A percentile compares a stretch with the other conserved stretches of the same genome.
Conservation (phyloP, 1,140 invertebrate species). For the Drosophila nigrodunni region DNA sequence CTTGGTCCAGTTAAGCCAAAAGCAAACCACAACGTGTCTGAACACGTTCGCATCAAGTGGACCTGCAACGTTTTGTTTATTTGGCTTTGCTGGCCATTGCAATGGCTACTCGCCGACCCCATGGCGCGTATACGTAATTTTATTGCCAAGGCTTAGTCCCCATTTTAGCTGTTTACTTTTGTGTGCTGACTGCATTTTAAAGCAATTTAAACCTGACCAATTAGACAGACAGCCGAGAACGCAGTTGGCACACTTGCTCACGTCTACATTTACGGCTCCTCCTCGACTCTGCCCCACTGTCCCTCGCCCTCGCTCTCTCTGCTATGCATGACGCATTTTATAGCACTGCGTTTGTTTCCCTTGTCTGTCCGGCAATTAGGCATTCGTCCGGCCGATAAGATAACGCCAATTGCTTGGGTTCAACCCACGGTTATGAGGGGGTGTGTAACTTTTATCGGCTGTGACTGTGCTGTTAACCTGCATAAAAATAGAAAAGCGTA, state of each 20-base stretch:
- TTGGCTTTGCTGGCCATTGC: conserved; percentile 55
- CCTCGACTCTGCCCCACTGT: background rate
- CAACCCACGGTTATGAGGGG: conserved; percentile 5
- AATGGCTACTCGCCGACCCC: conserved; percentile 17
- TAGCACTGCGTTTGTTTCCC: conserved; percentile 30
- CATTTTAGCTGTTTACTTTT: conserved; percentile 59
- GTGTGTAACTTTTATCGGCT: conserved; percentile 33
- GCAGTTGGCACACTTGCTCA: conserved; percentile 9
- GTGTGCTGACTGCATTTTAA: conserved; percentile 49
- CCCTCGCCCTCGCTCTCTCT: conserved; percentile 4
- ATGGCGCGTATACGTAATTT: conserved; percentile 68
- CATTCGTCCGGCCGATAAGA: conserved; percentile 76
- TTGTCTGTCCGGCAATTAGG: conserved; percentile 56
- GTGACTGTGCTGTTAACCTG: conserved; percentile 63
- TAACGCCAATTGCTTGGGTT: conserved; percentile 25
- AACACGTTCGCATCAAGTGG: conserved; percentile 66
- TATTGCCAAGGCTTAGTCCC: conserved; percentile 55
- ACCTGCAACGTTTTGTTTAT: conserved; percentile 68
- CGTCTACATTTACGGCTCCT: conserved; percentile 4
- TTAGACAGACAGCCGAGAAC: conserved; percentile 45
- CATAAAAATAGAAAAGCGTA: conserved; percentile 75
- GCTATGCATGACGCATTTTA: conserved; percentile 65
- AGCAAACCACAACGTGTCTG: conserved; percentile 52
- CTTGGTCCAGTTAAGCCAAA: background rate
- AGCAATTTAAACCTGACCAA: conserved; percentile 61